These are phyloP conservation scores for Stramonita haemastoma DNA, from an alignment of 2,888 invertebrate genomes.

Conservation along the genomic window DNA sequence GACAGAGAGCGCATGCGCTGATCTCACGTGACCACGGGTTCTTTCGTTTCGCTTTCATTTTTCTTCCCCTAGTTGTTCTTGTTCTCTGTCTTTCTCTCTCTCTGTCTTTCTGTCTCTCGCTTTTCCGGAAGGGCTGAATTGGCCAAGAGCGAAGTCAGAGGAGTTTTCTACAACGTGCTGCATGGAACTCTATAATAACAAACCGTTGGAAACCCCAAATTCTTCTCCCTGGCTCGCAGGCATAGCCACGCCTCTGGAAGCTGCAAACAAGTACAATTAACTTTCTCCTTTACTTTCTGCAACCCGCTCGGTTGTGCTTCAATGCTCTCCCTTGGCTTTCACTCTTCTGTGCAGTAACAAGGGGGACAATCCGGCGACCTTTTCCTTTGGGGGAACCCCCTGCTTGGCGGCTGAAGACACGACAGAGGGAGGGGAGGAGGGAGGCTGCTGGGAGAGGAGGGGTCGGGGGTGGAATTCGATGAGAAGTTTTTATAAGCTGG, in stretches of 20 bases:
- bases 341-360: slow-evolving; percentile 7
- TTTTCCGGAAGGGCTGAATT: no score
- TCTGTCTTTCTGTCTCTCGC: neutral
- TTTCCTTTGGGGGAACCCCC: neutral
- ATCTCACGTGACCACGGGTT: neutral
- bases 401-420: no score
- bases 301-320: neutral
- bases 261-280: slow-evolving; percentile 41
- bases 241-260: neutral
- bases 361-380: slow-evolving; percentile 13
- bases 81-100: neutral
- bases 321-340: slow-evolving; percentile 26
- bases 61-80: no score
- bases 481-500: slow-evolving; percentile 21
- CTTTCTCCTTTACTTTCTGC: slow-evolving; percentile 40
- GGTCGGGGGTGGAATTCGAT: slow-evolving; percentile 16
- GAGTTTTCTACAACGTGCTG: neutral
- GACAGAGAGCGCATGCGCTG: slow-evolving; percentile 14
- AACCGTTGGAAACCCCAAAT: neutral
- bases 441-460: neutral
- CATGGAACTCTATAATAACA: slow-evolving; percentile 28
- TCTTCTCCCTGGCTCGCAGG: neutral
- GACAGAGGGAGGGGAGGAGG: neutral
- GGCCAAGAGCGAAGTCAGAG: neutral
- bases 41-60: neutral